Conservation (phyloP, 2,113 vertebrate species). For the Recurvirostra avosetta region DNA sequence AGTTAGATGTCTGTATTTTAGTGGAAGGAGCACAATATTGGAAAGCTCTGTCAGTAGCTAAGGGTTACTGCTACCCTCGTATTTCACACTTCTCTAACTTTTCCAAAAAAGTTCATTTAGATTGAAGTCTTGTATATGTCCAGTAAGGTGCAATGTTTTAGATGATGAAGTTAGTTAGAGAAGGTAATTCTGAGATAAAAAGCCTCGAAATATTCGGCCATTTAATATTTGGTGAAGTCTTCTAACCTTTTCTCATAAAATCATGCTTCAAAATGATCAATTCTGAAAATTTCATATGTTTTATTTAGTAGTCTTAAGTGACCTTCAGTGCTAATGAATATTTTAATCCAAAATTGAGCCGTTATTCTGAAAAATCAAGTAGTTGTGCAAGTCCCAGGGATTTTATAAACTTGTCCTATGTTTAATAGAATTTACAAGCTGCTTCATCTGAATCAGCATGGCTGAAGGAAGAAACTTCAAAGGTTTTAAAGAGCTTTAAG, state of each 20-base stretch:
- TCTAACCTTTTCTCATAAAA: neutral
- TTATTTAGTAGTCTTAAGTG: neutral
- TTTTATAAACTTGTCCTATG: neutral
- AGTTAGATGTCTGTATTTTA: neutral
- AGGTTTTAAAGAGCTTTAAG: neutral
- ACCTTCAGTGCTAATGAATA: neutral
- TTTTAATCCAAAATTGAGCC: neutral
- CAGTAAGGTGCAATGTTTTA: neutral
- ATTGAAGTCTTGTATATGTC: neutral
- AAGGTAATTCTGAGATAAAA: neutral
- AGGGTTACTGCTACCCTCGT: neutral
- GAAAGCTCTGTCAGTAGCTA: neutral
- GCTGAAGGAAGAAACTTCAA: neutral
- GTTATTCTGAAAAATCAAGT: neutral
- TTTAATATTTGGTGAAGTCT: neutral
- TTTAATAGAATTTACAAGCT: neutral
- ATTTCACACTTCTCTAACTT: neutral
- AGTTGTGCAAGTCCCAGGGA: neutral
- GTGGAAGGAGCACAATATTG: neutral
- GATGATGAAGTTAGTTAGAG: neutral
- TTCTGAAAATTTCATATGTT: neutral
- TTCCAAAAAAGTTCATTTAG: neutral
- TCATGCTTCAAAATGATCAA: neutral
- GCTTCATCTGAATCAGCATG: neutral
- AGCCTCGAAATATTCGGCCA: neutral